Evolutionary conservation across 2,797 vertebrate genomes (phyloP), one percentile per base, ranked within the genome.

Genomic region (Alfaro cultratus): DNA sequence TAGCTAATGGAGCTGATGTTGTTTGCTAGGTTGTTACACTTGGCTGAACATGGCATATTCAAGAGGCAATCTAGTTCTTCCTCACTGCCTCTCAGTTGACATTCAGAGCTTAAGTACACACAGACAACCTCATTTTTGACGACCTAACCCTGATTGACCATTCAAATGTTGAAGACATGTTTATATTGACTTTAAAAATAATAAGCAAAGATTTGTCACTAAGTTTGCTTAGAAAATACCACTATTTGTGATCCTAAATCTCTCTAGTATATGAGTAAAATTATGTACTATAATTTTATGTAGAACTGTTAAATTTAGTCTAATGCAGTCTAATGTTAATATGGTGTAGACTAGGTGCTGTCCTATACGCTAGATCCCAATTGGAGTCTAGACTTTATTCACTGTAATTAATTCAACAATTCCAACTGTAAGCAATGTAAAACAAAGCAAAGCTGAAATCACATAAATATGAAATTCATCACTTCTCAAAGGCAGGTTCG

Each of bases 1-100:
- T 62, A 45, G 76, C 79, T 89, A 85, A 91, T 85, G 86, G 72
- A 15, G 81, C 86, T 85, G 73, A 89, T 87, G 85, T 74, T 87
- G 85, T 93, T 91, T 92, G 91, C 72, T 79, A 83, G 82, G 88
- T 87, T 89, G 90, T 87, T 86, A 81, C 83, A 89, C 88, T 91
- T 87, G 89, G 88, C 79, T 89, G 85, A 89, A 80, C 89, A 77
- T 78, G 73, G 79, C 74, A 68, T 81, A 82, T 86, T 91, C 87
- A 76, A 86, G 89, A 86, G 89, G 71, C 87, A 84, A 91, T 93
- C 91, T 85, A 84, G 92, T 85, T 88, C 73, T 62, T 85, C 88
- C 85, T 86, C 83, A 81, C 79, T 67, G 80, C 78, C 77, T 90
- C 43, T n/a, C 74, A 89, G 86, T 87, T 88, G 84, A 90, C 89